These are phyloP conservation scores for Phymorhynchus buccinoides DNA, from an alignment of 1,140 invertebrate species.

Conservation along the genomic window DNA sequence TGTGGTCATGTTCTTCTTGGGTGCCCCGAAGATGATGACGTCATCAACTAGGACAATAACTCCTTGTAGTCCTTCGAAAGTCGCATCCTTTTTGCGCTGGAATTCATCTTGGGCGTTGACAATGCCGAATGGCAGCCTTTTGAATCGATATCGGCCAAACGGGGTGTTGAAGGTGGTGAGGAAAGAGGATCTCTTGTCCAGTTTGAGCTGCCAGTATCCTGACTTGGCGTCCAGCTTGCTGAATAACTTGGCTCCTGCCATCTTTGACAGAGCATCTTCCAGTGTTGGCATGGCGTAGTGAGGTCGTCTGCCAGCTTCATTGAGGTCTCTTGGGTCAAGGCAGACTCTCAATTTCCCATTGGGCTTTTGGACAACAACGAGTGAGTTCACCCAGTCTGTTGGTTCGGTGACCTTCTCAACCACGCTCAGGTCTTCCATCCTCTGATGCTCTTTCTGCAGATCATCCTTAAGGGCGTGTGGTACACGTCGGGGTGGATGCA, in stretches of 20 bases:
- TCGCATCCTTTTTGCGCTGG: slow-evolving; percentile 39
- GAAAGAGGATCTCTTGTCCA: slow-evolving; percentile 54
- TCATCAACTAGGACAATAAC: slow-evolving; percentile 24
- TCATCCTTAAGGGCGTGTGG: too few species aligned
- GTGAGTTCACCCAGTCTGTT: too few species aligned
- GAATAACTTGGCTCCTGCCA: slow-evolving; percentile 44
- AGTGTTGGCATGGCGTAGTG: slow-evolving; percentile 37
- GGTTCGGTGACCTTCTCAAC: too few species aligned
- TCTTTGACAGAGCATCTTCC: slow-evolving; percentile 31
- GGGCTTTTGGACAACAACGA: too few species aligned
- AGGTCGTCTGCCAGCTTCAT: too few species aligned
- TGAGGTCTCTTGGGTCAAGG: slow-evolving; percentile 43
- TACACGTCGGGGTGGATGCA: too few species aligned
- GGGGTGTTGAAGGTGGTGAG: slow-evolving; percentile 60
- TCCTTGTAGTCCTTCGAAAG: slow-evolving; percentile 36
- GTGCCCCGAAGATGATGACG: slow-evolving; percentile 47
- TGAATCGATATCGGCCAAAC: too few species aligned
- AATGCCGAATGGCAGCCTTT: slow-evolving; percentile 47
- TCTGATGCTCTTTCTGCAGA: too few species aligned
- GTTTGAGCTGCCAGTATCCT: slow-evolving; percentile 56
- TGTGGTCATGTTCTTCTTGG: slow-evolving; percentile 43
- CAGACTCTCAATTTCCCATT: slow-evolving; percentile 46
- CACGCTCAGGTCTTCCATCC: too few species aligned
- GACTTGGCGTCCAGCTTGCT: slow-evolving; percentile 48
- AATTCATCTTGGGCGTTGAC: slow-evolving; percentile 30